Base-by-base conservation (phyloP, 2,797 vertebrate genomes). In the Tarsius wallacei region DNA sequence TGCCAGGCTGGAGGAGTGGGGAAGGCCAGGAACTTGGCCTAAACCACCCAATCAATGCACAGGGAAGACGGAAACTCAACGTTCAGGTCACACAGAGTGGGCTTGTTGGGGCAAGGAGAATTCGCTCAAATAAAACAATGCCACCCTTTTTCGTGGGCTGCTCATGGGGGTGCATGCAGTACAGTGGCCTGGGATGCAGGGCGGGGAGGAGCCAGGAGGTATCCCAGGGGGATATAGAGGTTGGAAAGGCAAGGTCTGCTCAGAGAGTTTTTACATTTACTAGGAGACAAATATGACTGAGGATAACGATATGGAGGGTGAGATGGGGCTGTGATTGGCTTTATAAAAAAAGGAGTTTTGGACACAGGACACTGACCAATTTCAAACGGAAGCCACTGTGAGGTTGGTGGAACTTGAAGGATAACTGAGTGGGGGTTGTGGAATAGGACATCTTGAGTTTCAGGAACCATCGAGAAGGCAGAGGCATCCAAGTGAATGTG, bases 11-110 rank as follows among this genome's bases (percentile, higher is more conserved):
- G 15, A 16, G 73, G 80, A 88, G 95, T 80, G 42, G 91, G 59
- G 61, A 89, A 71, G 92, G 84, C 93, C 97, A 97, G 94, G 63
- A 84, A 97, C 57, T 96, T 53, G 83, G 93, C 89, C 94, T 92
- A 91, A 81, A 97, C 31, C 96, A 96, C 87, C 80, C 95, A 14
- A 86, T 88, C 96, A 95, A 84, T 82, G 53, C 15, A 81, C 6
- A 66, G 93, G 90, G 91, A 94, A 93, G n/a, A 64, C 8, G 28
- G 63, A 28, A 70, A 21, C 51, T 74, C 47, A 10, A 53, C 1
- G 11, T 61, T 95, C 33, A 28, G 93, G 17, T 13, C 47, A 21
- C 4, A 4, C 47, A 70, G n/a, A 73, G 42, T 10, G 42, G 53
- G 42, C 51, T 85, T 57, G 71, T 1, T 36, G 22, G 53, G 2